Base-by-base conservation (phyloP, 2,888 invertebrate genomes). In the Villa cingulata region DNA sequence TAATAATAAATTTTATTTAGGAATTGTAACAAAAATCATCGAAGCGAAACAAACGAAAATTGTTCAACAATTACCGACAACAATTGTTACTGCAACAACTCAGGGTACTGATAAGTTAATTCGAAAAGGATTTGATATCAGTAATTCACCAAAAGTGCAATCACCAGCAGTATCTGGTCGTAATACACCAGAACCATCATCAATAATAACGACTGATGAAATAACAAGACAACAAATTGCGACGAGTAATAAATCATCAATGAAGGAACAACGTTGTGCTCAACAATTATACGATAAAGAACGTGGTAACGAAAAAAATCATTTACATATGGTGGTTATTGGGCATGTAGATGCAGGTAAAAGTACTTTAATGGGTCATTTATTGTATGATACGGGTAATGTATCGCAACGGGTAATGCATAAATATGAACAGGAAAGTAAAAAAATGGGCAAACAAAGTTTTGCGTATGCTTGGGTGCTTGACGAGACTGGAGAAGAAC, bases 401-500 rank as follows among this genome's bases (percentile, higher is more conserved):
- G 88, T 92, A 0, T 86, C 84, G 52, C 84, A 91, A 66, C 82
- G 83, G 57, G 77, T 81, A 1, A 83, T 96, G 77, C 96, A 97
- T 68, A 96, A 96, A 65, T 94, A 92, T 74, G 96, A 96, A 64
- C 91, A 92, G 63, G 97, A 98, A 61, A 91, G 94, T 58, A 86
- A 89, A 64, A 96, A 97, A 69, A 73, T 92, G 55, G 98, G 98
- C 4, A 99, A 99, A 69, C 90, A 94, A 60, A 95, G 95, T 53
- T 97, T 97, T 59, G 87, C 92, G 73, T 98, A 88, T 70, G 98
- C 98, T 4, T 99, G 98, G 98, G 94, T 98, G 3, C 72, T 98
- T 45, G 98, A 98, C 70, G 97, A 99, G 71, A 97, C 96, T 50
- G 92, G 92, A 2, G 98, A 98, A 65, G 98, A 98, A 70, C 79